Percentiles rank a stretch among this genome's conserved stretches.
These are phyloP conservation scores for Xyrichtys novacula DNA, from an alignment of 2,797 vertebrate genomes.

Conservation along the genomic window DNA sequence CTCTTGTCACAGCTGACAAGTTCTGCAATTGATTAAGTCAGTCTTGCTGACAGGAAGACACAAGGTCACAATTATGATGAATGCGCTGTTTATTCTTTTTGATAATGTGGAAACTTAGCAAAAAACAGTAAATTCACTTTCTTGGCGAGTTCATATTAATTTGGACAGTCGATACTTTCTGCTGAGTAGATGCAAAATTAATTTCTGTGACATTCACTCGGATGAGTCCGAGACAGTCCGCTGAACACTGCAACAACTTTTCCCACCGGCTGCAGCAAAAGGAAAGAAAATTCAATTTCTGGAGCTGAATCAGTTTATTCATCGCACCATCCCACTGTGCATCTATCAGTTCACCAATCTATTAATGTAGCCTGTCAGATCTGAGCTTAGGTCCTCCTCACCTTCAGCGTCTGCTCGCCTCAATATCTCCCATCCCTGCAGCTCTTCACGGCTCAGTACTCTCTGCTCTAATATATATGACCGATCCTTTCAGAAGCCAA, in stretches of 20 bases:
- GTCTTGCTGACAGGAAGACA: conserved; percentile 72
- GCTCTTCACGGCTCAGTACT: conserved; percentile 74
- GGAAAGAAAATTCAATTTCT: conserved; percentile 68
- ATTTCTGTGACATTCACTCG: conserved; percentile 32
- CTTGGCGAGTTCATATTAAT: conserved; percentile 47
- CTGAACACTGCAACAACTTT: conserved; percentile 47
- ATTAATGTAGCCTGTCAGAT: conserved; percentile 76
- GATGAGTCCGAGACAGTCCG: conserved; percentile 31
- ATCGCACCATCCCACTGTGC: conserved; percentile 59
- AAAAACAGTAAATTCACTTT: conserved; percentile 4
- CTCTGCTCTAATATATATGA: conserved; percentile 79
- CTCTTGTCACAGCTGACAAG: conserved; percentile 80
- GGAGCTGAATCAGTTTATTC: conserved; percentile 62
- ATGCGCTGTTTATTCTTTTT: conserved; percentile 69
- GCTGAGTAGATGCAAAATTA: conserved; percentile 6
- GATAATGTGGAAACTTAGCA: conserved; percentile 17
- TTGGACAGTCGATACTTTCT: conserved; percentile 32
- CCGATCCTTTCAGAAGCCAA: conserved; percentile 79
- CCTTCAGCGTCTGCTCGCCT: conserved; percentile 62
- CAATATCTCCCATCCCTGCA: conserved; percentile 71
- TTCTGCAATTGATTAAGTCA: conserved; percentile 80
- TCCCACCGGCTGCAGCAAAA: conserved; percentile 28
- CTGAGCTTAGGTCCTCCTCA: conserved; percentile 69
- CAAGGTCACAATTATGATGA: conserved; percentile 81
- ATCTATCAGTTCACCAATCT: conserved; percentile 73